These are phyloP conservation scores for Takifugu bimaculatus DNA, from an alignment of 2,113 vertebrate genomes.

Conservation along the genomic window DNA sequence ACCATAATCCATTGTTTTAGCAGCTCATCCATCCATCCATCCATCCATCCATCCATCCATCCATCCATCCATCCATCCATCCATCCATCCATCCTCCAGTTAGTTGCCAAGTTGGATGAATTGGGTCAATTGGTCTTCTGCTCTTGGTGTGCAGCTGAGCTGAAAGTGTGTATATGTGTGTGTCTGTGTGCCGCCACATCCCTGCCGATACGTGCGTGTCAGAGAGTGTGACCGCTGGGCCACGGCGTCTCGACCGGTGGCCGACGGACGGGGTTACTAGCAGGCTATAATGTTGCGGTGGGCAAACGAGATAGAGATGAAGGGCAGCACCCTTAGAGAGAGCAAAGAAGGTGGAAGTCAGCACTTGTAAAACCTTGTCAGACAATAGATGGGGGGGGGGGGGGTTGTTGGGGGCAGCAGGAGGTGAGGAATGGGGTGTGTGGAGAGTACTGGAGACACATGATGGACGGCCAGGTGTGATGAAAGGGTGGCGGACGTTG, in stretches of 20 bases:
- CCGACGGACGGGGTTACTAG: conserved; percentile 41
- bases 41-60: background rate
- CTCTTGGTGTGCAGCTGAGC: conserved; percentile 29
- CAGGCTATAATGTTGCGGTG: conserved; percentile 43
- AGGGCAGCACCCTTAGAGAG: conserved; percentile 5
- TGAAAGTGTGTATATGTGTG: conserved; percentile 1
- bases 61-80: background rate
- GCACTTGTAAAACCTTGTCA: conserved; percentile 38
- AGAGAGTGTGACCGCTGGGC: conserved; percentile 17
- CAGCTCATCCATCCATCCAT: background rate
- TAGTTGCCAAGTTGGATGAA: conserved; percentile 40
- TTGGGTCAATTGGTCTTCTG: conserved; percentile 54
- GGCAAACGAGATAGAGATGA: conserved; percentile 11
- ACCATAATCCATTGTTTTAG: too few species aligned
- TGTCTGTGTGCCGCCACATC: conserved; percentile 15
- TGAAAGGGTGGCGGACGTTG: background rate
- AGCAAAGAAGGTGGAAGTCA: conserved; percentile 32
- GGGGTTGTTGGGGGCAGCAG: background rate
- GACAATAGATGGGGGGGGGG: conserved; percentile 2
- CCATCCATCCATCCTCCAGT: conserved; percentile 3
- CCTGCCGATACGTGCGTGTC: conserved; percentile 1
- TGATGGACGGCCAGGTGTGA: background rate
- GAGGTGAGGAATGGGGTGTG: conserved; percentile 6
- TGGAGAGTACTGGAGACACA: background rate
- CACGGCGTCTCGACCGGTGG: conserved; percentile 25